phyloP scores from a whole-genome alignment of 2,888 invertebrate genomes.

The Anagyrus pseudococci region DNA sequence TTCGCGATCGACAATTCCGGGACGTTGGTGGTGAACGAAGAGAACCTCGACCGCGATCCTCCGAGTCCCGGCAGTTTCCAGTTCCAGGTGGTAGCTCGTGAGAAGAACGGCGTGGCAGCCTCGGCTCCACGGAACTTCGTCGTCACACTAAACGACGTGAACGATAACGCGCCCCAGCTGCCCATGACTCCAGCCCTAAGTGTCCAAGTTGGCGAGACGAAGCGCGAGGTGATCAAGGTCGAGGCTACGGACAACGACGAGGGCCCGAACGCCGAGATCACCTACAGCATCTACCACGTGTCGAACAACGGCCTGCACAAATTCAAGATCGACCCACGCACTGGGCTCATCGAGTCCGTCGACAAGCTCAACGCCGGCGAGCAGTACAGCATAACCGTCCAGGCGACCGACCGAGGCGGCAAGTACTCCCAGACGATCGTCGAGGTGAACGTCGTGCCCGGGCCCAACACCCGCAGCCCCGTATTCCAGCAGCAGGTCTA shows the following conservation, averaged over 20 bases:
- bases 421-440: slow-evolving; percentile 85
- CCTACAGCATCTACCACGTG: slow-evolving; percentile 87
- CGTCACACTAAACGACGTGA: slow-evolving; percentile 80
- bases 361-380: slow-evolving; percentile 85
- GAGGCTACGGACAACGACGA: slow-evolving; percentile 86
- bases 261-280: slow-evolving; percentile 81
- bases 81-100: slow-evolving; percentile 88
- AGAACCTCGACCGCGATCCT: slow-evolving; percentile 84
- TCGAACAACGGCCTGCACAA: slow-evolving; percentile 89
- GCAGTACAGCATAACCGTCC: slow-evolving; percentile 86
- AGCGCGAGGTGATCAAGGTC: slow-evolving; percentile 74
- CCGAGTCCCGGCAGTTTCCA: slow-evolving; percentile 84
- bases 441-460: slow-evolving; percentile 83
- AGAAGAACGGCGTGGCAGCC: slow-evolving; percentile 78
- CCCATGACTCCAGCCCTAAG: slow-evolving; percentile 81
- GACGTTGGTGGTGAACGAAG: slow-evolving; percentile 79
- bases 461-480: slow-evolving; percentile 82
- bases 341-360: slow-evolving; percentile 80
- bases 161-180: slow-evolving; percentile 85
- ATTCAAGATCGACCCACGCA: slow-evolving; percentile 81
- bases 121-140: slow-evolving; percentile 83
- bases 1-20: slow-evolving; percentile 80
- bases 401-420: slow-evolving; percentile 82
- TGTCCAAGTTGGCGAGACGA: slow-evolving; percentile 79
- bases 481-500: slow-evolving; percentile 83